phyloP scores from a whole-genome alignment of 2,113 vertebrate genomes.

The Rhea pennata region DNA sequence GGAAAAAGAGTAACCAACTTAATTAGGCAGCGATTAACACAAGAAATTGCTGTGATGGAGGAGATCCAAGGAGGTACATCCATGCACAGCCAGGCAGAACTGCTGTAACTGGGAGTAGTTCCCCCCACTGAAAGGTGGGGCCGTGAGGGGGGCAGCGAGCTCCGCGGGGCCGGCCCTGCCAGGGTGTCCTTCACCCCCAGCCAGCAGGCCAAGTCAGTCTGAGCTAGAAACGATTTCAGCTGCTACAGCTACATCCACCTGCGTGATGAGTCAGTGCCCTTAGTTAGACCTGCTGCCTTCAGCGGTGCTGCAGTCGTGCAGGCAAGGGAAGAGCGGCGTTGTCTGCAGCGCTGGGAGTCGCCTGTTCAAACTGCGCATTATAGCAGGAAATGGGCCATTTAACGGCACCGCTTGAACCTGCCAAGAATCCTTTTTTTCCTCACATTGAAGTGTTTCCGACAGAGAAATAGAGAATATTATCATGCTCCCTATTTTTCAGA shows the following conservation, averaged over 20 bases:
- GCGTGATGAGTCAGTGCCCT: neutral
- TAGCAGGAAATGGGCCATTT: neutral
- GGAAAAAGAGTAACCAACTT: neutral
- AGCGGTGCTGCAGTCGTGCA: fast-evolving
- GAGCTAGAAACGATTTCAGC: neutral
- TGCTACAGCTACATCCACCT: neutral
- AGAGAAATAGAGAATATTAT: neutral
- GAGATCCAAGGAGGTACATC: neutral
- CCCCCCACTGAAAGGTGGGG: neutral
- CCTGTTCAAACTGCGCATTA: neutral
- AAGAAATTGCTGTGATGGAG: neutral
- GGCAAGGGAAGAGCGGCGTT: fast-evolving
- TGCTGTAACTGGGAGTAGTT: neutral
- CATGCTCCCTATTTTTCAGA: neutral
- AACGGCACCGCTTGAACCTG: neutral
- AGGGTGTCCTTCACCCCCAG: neutral
- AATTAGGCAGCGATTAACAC: neutral
- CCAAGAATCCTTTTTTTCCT: neutral
- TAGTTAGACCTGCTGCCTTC: fast-evolving
- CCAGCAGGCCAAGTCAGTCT: neutral
- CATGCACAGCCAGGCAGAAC: fast-evolving
- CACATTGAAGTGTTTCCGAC: neutral
- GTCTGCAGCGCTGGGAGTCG: fast-evolving
- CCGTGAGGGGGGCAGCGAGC: neutral
- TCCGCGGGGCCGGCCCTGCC: fast-evolving